These are phyloP conservation scores for Escarpia spicata DNA, from an alignment of 2,888 invertebrate genomes.

Conservation along the genomic window DNA sequence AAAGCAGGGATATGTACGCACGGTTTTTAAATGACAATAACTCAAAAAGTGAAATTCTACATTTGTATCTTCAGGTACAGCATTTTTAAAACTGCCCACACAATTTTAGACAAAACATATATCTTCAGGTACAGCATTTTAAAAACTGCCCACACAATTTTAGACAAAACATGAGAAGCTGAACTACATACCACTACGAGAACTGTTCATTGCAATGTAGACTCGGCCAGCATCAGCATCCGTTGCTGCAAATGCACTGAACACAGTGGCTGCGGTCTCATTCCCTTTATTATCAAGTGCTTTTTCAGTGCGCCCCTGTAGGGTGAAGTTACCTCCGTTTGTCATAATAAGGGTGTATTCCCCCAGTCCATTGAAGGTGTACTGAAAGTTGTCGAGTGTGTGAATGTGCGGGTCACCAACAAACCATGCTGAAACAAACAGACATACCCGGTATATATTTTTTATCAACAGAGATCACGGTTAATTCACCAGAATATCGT, in stretches of 20 bases:
- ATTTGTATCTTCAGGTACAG: too few species aligned
- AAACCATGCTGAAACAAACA: conserved; percentile 29
- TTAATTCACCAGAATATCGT: too few species aligned
- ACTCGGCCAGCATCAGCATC: conserved; percentile 34
- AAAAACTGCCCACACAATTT: too few species aligned
- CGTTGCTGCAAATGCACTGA: conserved; percentile 40
- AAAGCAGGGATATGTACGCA: too few species aligned
- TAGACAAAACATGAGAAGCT: too few species aligned
- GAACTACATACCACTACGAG: neutral
- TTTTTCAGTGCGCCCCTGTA: conserved; percentile 38
- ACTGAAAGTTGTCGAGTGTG: conserved; percentile 27
- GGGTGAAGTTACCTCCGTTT: conserved; percentile 26
- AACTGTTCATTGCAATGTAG: conserved; percentile 36
- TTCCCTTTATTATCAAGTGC: conserved; percentile 34
- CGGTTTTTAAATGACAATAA: too few species aligned
- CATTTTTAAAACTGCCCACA: too few species aligned
- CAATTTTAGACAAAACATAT: too few species aligned
- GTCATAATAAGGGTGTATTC: conserved; percentile 29
- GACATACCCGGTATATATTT: neutral
- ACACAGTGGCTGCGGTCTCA: conserved; percentile 39
- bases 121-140: too few species aligned
- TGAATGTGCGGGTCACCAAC: conserved; percentile 29
- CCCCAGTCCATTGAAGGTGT: conserved; percentile 33
- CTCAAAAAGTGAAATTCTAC: too few species aligned
- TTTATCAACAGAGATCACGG: too few species aligned